Evolutionary conservation across 1,140 invertebrate species (phyloP).

Genomic region (Goniozus legneri): DNA sequence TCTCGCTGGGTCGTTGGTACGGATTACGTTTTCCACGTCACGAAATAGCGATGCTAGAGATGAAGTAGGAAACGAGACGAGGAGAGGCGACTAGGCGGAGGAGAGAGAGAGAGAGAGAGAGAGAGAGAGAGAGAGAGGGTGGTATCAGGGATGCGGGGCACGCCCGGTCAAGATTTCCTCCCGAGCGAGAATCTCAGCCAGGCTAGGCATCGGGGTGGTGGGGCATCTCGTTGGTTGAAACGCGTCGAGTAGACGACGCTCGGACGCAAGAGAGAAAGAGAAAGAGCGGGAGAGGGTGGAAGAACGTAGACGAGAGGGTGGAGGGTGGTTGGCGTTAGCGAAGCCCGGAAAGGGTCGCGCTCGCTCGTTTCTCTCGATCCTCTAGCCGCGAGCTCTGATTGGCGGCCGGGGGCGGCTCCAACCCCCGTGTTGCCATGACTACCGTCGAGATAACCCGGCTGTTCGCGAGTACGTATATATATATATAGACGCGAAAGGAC

Average conservation of each 20-base stretch:
- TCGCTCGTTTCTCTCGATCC: conserved; percentile 56
- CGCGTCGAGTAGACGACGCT: too few relatives aligned
- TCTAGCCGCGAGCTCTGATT: conserved; percentile 55
- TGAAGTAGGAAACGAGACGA: neutral
- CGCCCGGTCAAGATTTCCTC: conserved; percentile 56
- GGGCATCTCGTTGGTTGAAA: too few relatives aligned
- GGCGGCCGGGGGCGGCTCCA: conserved; percentile 51
- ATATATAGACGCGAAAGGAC: neutral
- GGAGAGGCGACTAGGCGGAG: conserved; percentile 32
- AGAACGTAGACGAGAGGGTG: too few relatives aligned
- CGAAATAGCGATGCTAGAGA: too few relatives aligned
- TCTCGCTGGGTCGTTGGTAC: too few relatives aligned
- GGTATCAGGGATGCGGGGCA: conserved; percentile 52
- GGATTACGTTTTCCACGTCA: too few relatives aligned
- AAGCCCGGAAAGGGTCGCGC: conserved; percentile 44
- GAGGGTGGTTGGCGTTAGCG: neutral
- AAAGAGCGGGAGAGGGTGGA: conserved; percentile 3
- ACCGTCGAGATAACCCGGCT: conserved; percentile 47
- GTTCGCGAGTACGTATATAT: neutral
- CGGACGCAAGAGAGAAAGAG: conserved; percentile 1
- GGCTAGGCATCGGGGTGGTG: conserved; percentile 24
- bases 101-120: conserved; percentile 13
- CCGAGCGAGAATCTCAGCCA: conserved; percentile 53
- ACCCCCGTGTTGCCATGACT: conserved; percentile 56
- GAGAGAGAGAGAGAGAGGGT: conserved; percentile 20